Evolutionary conservation across 1,140 invertebrate genomes (phyloP).

Genomic region (Vollenhovia emeryi): DNA sequence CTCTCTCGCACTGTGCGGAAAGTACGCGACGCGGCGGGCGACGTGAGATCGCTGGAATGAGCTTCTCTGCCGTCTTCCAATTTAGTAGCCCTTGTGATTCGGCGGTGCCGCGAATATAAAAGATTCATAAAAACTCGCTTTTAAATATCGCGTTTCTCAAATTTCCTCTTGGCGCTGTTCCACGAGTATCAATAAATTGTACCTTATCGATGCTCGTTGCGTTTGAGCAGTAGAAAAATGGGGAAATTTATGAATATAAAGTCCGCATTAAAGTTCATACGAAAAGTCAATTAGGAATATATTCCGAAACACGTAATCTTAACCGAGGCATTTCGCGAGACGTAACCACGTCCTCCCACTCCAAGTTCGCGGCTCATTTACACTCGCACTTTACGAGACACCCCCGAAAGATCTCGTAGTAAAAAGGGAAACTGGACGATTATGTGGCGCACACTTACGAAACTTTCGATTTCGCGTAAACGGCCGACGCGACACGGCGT

Average conservation of each 20-base stretch:
- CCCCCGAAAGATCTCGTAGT: constrained; percentile 9
- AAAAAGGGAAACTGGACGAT: constrained; percentile 14
- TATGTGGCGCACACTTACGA: constrained; percentile 14
- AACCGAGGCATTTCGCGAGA: constrained; percentile 4
- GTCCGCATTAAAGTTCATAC: not conserved
- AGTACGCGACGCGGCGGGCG: constrained; percentile 4
- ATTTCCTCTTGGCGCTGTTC: not conserved
- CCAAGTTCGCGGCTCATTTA: constrained; percentile 16
- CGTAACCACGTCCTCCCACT: not conserved
- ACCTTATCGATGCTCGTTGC: not conserved
- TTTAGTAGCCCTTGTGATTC: not conserved
- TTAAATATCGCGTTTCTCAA: not conserved
- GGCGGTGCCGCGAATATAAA: not conserved
- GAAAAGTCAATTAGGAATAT: not conserved
- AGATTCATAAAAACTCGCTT: too few relatives aligned
- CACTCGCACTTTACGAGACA: constrained; percentile 32
- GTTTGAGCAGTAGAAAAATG: not conserved
- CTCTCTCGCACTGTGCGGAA: constrained; percentile 58
- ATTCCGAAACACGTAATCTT: not conserved
- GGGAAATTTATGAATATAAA: not conserved
- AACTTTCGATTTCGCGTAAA: constrained; percentile 64
- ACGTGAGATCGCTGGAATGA: constrained; percentile 19
- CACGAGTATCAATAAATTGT: not conserved
- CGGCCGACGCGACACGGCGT: constrained; percentile 8
- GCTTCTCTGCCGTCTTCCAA: not conserved